Evolutionary conservation across 2,888 invertebrate genomes (phyloP).

Genomic region (Drosophila maculinotata): DNA sequence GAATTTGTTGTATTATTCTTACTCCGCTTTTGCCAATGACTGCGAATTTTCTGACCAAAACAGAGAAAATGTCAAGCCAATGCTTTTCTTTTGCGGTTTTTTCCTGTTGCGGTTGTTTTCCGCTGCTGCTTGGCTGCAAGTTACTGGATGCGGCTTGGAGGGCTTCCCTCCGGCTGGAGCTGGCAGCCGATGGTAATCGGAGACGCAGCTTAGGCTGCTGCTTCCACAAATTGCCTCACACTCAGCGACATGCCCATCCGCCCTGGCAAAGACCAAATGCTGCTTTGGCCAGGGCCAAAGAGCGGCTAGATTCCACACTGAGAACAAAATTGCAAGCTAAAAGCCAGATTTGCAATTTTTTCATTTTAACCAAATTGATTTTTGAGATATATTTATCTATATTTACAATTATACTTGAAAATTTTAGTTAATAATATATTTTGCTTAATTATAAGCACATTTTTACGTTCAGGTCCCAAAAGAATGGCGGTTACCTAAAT

Average conservation of each 20-base stretch:
- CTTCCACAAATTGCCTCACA: conserved; percentile 6
- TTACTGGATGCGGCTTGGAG: conserved; percentile 55
- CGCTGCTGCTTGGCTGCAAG: conserved; percentile 50
- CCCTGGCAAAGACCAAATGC: conserved; percentile 51
- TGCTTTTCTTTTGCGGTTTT: conserved; percentile 25
- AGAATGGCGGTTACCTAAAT: no score
- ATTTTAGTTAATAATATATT: no score
- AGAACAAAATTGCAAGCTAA: no score
- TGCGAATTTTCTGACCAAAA: conserved; percentile 59
- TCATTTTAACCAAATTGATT: no score
- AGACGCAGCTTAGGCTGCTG: conserved; percentile 38
- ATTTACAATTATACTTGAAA: no score
- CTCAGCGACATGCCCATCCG: background rate
- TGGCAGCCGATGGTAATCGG: conserved; percentile 45
- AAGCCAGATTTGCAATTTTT: no score
- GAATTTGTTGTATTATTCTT: conserved; percentile 15
- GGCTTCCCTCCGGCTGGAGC: conserved; percentile 65
- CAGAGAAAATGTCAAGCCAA: conserved; percentile 41
- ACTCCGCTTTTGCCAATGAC: conserved; percentile 7
- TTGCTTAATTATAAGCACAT: no score
- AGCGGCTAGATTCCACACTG: background rate
- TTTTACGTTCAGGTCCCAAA: no score
- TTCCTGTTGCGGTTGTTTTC: conserved; percentile 51
- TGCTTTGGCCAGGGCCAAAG: conserved; percentile 42
- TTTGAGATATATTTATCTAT: no score